Base-by-base conservation (phyloP, 2,888 invertebrate species). In the Trichopria drosophilae region DNA sequence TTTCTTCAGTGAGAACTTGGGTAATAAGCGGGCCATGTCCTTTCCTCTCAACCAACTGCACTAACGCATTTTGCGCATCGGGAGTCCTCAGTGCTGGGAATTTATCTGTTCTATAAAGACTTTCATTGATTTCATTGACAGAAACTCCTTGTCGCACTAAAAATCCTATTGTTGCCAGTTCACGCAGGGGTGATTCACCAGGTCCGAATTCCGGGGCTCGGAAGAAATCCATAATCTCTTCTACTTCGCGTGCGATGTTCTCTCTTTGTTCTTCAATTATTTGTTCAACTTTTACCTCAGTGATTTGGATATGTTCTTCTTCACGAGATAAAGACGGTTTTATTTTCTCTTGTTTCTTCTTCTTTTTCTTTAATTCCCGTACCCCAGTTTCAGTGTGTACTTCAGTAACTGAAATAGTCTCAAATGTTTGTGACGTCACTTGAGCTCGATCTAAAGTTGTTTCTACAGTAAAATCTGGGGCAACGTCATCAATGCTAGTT, bases 21-120 rank as follows among this genome's bases (percentile, higher is more conserved):
- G 89, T 85, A 51, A 92, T 90, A 18, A 92, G 76, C 1, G 89
- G 83, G 1, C 88, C 88, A 64, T 90, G 85, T 1, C 92, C 91
- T 73, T 88, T 85, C 20, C 91, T 81, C 73, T 92, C 92, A 1
- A 92, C 90, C 40, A 92, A 80, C 63, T 88, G 86, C 6, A 92
- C 90, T 65, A 92, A 76, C 7, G 92, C 91, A 22, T 88, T 88
- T 74, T 92, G 92, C 1, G 90, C 88, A 67, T 89, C 86, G 1
- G 91, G 90, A 10, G 87, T 84, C 66, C 85, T 82, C 45, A 93
- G 73, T 10, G 89, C 85, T 15, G 90, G 88, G 75, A 92, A 91
- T 63, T 85, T 83, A 63, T 88, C 83, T 13, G 88, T 85, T 64
- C 87, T 84, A 65, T 90, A 91, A 55, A 91, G 79, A 35, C 85